Conservation (phyloP, 2,888 invertebrate genomes). For the Spodoptera picta region DNA sequence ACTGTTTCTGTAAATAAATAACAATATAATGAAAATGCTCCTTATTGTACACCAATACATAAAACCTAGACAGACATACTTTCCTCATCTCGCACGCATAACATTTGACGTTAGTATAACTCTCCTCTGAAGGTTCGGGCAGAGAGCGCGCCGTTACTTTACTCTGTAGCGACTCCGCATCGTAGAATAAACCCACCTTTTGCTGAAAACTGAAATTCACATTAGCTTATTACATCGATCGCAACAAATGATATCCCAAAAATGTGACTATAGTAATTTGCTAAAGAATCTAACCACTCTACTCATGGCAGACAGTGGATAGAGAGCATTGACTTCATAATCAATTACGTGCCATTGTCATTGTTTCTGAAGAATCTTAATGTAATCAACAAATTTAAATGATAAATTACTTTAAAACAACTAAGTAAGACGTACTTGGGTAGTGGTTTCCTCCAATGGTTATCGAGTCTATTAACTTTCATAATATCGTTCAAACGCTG, state of each 20-base stretch:
- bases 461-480: slow-evolving; percentile 90
- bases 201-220: slow-evolving; percentile 73
- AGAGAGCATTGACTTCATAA: no score
- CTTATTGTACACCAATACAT: neutral
- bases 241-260: no score
- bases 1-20: slow-evolving; percentile 67
- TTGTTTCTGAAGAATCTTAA: no score
- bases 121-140: slow-evolving; percentile 55
- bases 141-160: slow-evolving; percentile 67
- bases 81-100: slow-evolving; percentile 79
- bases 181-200: slow-evolving; percentile 80
- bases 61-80: slow-evolving; percentile 47
- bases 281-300: no score
- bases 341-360: no score
- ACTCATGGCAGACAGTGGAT: no score
- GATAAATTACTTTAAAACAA: neutral
- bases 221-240: neutral
- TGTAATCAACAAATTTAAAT: no score
- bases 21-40: neutral
- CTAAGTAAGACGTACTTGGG: slow-evolving; percentile 82
- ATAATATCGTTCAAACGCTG: slow-evolving; percentile 91
- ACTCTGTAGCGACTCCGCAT: slow-evolving; percentile 65
- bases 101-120: slow-evolving; percentile 72
- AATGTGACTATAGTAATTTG: no score
- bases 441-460: slow-evolving; percentile 90